Conservation (phyloP, 2,113 vertebrate genomes). For the Neopipo cinnamomea region DNA sequence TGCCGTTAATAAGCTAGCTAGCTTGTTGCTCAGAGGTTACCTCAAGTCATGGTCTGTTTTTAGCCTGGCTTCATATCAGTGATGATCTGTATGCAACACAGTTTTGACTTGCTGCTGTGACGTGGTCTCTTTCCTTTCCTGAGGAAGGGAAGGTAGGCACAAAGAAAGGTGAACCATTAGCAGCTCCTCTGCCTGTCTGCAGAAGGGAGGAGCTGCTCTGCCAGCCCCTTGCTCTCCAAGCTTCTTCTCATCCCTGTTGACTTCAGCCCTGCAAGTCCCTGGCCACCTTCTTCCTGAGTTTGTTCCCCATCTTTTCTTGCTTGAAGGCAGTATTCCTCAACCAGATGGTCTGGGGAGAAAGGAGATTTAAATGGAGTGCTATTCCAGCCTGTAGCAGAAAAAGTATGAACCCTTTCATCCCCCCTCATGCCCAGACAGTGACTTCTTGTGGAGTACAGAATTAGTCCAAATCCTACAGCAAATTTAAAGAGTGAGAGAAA, state of each 20-base stretch:
- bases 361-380: background rate
- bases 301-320: background rate
- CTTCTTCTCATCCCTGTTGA: background rate
- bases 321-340: background rate
- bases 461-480: background rate
- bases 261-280: background rate
- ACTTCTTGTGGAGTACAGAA: background rate
- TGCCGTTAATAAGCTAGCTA: background rate
- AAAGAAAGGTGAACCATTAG: background rate
- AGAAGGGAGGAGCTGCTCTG: background rate
- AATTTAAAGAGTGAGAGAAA: background rate
- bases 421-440: background rate
- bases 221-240: background rate
- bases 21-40: background rate
- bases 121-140: background rate
- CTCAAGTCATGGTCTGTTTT: background rate
- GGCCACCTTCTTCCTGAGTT: background rate
- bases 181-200: background rate
- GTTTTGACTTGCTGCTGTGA: background rate
- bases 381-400: background rate
- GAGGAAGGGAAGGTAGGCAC: background rate
- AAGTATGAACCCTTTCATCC: background rate
- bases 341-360: background rate
- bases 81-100: background rate
- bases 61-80: background rate